Evolutionary conservation across 2,797 vertebrate species (phyloP), one percentile per base, ranked within the genome.

Genomic region (Pipistrellus pygmaeus): DNA sequence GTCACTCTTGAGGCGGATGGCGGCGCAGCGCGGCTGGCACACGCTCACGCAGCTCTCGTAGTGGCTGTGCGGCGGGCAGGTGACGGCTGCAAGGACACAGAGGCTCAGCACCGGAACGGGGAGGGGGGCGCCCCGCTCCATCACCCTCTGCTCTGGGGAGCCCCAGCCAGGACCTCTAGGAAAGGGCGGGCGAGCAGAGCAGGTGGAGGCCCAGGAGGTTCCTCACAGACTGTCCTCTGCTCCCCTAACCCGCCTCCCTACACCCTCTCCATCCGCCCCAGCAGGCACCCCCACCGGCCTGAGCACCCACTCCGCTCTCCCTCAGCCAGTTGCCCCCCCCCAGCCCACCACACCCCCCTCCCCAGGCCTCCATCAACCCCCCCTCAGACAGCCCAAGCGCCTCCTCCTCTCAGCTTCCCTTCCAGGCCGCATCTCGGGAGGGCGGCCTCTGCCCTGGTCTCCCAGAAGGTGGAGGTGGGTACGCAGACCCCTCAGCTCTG

Each of bases 21-120:
- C 99, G 0, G 99, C 99, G 0, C 99, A 99, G 76, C 99, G 99
- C 2, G 99, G 99, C 96, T 99, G 99, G 98, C 99, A 99, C 64
- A 99, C 98, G 8, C 99, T 98, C 98, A 99, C 98, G 0, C 99
- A 99, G 94, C 98, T 99, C 97, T 99, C 99, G 5, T 99, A 99
- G 97, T 99, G 99, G 98, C 99, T 99, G 98, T 99, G 99, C 15
- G 99, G 96, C 20, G 99, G 99, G 98, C 99, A 99, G 92, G 98
- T 98, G 98, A 99, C 98, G 68, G 98, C 99, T 99, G 98, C 21
- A 35, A 96, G 21, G 85, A 86, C 68, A 25, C 35, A 6, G 78
- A 14, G 60, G 60, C 25, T 27, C 60, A 62, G 57, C 44, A 11
- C 44, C 10, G 44, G 44, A 11, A 11, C 55, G 21, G 55, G 51